Evolutionary conservation across 2,797 vertebrate species (phyloP).

Genomic region (Muscicapa striata): DNA sequence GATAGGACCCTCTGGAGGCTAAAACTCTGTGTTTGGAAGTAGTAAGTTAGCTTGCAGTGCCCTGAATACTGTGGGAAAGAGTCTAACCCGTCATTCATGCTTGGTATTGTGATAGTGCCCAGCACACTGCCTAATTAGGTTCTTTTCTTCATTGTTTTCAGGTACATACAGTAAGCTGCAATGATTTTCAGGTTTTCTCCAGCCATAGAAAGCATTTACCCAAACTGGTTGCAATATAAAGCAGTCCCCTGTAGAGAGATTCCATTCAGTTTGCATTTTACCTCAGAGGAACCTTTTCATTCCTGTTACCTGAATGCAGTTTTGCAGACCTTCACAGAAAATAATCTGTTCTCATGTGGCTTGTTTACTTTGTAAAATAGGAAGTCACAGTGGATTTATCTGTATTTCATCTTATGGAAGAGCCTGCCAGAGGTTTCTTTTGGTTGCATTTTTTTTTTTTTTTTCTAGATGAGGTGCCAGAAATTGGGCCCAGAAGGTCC

Average conservation of each 20-base stretch:
- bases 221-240: background rate
- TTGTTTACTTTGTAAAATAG: background rate
- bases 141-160: background rate
- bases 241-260: background rate
- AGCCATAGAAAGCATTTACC: background rate
- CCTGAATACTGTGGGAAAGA: background rate
- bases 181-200: background rate
- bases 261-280: background rate
- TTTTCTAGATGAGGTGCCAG: background rate
- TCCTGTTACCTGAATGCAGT: background rate
- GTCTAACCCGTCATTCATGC: background rate
- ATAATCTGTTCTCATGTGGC: background rate
- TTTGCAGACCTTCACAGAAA: background rate
- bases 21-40: background rate
- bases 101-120: background rate
- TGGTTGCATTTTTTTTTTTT: background rate
- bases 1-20: background rate
- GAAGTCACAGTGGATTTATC: background rate
- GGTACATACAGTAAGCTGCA: background rate
- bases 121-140: background rate
- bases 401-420: background rate
- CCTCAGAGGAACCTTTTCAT: background rate
- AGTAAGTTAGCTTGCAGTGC: background rate
- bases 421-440: background rate
- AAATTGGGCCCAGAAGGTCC: background rate